These are phyloP conservation scores for Noctilio leporinus DNA, from an alignment of 2,113 vertebrate genomes.

Conservation along the genomic window DNA sequence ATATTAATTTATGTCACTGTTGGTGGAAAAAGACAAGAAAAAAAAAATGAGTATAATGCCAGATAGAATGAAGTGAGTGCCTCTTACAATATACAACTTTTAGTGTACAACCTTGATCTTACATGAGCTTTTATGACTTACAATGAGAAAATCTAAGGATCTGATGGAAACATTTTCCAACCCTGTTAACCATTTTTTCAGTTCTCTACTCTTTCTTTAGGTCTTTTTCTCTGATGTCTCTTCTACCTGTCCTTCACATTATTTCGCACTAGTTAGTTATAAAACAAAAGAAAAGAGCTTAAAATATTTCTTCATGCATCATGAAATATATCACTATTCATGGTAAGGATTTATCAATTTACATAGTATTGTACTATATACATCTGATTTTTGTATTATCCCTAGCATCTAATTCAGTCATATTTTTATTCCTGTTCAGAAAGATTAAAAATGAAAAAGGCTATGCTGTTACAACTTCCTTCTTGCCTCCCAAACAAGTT, in stretches of 20 bases:
- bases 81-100: not conserved
- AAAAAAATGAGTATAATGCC: not conserved
- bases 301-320: not conserved
- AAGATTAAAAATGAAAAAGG: not conserved
- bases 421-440: not conserved
- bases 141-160: not conserved
- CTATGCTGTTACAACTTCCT: not conserved
- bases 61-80: not conserved
- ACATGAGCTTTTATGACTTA: not conserved
- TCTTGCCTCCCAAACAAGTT: not conserved
- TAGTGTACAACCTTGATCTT: not conserved
- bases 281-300: not conserved
- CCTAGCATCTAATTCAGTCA: not conserved
- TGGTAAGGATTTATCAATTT: not conserved
- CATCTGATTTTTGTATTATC: not conserved
- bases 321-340: not conserved
- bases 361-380: not conserved
- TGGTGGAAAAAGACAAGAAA: not conserved
- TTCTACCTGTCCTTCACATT: not conserved
- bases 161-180: not conserved
- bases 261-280: not conserved
- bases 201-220: not conserved
- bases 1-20: not conserved
- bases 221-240: not conserved
- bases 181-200: not conserved